These are phyloP conservation scores for Dermochelys coriacea DNA, from an alignment of 2,797 vertebrate species.

Conservation along the genomic window DNA sequence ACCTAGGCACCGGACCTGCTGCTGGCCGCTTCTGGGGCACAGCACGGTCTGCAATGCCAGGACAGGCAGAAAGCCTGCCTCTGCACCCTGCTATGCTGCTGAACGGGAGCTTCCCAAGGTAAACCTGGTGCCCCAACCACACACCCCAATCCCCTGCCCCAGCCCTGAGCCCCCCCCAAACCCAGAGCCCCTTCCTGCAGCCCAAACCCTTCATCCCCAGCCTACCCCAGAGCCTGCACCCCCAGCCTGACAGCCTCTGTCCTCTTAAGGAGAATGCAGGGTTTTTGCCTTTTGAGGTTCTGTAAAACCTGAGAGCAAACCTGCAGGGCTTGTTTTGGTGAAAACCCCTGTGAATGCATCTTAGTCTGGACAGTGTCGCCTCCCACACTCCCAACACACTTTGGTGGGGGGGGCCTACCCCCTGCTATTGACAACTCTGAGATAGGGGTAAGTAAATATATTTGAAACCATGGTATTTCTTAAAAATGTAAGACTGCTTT, in stretches of 20 bases:
- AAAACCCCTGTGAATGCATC: neutral
- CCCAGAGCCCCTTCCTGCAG: too few species aligned
- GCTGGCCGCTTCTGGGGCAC: too few species aligned
- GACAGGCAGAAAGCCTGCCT: too few species aligned
- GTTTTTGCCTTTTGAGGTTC: accelerated
- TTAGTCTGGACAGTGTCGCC: neutral
- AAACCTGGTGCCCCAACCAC: too few species aligned
- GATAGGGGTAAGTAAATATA: neutral
- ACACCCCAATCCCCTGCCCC: too few species aligned
- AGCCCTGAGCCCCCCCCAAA: too few species aligned
- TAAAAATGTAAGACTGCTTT: neutral
- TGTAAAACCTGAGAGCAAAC: neutral
- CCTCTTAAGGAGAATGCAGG: neutral
- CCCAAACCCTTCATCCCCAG: too few species aligned
- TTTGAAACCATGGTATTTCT: neutral
- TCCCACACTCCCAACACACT: neutral
- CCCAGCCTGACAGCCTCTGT: neutral
- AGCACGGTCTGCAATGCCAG: too few species aligned
- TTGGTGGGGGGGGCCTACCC: neutral
- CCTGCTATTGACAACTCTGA: neutral
- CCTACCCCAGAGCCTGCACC: too few species aligned
- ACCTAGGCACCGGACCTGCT: too few species aligned
- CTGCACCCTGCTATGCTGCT: too few species aligned
- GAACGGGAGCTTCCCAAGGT: too few species aligned
- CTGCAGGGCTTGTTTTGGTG: neutral